These are phyloP conservation scores for Chrysolina oricalcia DNA, from an alignment of 2,888 invertebrate genomes.

Conservation along the genomic window DNA sequence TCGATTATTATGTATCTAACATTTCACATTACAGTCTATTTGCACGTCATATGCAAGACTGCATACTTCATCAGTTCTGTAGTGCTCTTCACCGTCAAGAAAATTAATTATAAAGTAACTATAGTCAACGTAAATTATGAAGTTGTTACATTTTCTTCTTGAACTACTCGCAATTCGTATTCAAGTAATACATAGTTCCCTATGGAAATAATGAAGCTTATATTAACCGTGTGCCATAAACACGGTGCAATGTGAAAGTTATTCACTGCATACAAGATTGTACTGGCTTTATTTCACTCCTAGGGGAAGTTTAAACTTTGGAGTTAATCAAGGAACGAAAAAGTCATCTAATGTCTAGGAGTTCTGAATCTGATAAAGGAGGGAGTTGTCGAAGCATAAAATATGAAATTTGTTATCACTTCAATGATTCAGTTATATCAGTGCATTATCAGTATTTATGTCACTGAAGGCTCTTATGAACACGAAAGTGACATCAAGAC, in stretches of 20 bases:
- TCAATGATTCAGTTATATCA: too few species aligned
- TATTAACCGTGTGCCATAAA: conserved; percentile 26
- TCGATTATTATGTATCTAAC: neutral
- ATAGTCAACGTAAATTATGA: conserved; percentile 29
- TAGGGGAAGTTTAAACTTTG: conserved; percentile 4
- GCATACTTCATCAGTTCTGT: conserved; percentile 6
- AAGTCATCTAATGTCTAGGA: neutral
- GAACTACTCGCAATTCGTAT: conserved; percentile 39
- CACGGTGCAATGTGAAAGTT: conserved; percentile 4
- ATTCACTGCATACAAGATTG: conserved; percentile 13
- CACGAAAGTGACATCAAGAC: too few species aligned
- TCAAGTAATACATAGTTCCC: conserved; percentile 36
- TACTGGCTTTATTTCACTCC: conserved; percentile 3
- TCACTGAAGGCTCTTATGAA: too few species aligned
- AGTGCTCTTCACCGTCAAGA: neutral
- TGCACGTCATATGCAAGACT: neutral
- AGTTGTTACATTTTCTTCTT: conserved; percentile 40
- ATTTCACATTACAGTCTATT: neutral
- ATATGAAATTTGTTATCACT: neutral
- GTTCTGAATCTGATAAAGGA: neutral
- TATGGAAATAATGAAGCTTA: conserved; percentile 37
- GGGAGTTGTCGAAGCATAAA: neutral
- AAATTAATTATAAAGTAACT: conserved; percentile 5
- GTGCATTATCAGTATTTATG: too few species aligned
- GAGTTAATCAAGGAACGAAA: neutral